A percentile compares a stretch with the other conserved stretches of the same genome.
These are phyloP conservation scores for Holotrichia oblita DNA, from an alignment of 1,140 invertebrate genomes.

Conservation along the genomic window DNA sequence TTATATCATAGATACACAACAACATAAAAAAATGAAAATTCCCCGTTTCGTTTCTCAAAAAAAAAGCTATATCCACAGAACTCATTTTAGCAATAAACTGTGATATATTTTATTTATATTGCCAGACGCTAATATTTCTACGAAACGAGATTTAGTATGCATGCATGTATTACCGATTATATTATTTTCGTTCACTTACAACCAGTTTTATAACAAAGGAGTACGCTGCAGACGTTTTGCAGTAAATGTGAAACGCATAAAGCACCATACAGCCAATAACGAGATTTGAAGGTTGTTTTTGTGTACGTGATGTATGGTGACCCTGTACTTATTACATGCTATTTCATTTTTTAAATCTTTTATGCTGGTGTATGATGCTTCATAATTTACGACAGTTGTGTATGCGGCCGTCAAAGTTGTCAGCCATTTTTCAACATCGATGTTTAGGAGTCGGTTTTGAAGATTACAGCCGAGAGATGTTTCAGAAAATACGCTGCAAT, in stretches of 20 bases:
- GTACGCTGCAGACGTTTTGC: not conserved
- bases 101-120: not conserved
- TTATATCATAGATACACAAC: too few relatives aligned
- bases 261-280: slow-evolving; percentile 3
- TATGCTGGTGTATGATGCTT: not conserved
- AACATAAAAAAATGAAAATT: too few relatives aligned
- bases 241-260: slow-evolving; percentile 20
- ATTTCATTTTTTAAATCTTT: not conserved
- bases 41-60: too few relatives aligned
- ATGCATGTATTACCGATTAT: not conserved
- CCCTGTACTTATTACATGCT: not conserved
- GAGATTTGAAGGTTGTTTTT: slow-evolving; percentile 20
- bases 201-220: slow-evolving; percentile 12
- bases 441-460: not conserved
- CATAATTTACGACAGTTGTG: not conserved
- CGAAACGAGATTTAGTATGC: not conserved
- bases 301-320: slow-evolving; percentile 13
- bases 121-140: not conserved
- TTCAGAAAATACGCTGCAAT: not conserved
- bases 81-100: too few relatives aligned
- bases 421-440: not conserved
- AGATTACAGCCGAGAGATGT: not conserved
- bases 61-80: too few relatives aligned
- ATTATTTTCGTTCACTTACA: slow-evolving; percentile 7
- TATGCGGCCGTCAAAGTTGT: not conserved